Base-by-base conservation (phyloP, 2,888 invertebrate species). In the Belgica antarctica region DNA sequence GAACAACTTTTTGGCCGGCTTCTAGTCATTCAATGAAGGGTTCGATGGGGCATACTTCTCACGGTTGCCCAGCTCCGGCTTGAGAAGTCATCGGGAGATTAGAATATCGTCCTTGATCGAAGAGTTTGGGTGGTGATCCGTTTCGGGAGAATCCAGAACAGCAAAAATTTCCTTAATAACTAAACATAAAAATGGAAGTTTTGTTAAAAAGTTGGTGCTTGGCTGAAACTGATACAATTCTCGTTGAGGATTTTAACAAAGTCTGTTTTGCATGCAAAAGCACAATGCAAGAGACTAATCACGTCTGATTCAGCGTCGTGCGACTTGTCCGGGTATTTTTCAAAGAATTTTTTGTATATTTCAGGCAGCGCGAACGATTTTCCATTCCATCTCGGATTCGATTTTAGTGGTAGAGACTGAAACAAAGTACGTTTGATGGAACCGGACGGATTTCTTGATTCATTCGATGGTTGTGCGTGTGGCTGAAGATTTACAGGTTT, bases 301-400 rank as follows among this genome's bases (percentile, higher is more conserved):
- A 87, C 87, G 77, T 91, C 90, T 1, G 77, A 82, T 77, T 90
- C 90, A 1, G 90, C 89, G 72, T 82, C 81, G 76, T 91, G 90
- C 0, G 83, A 80, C n/a, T 36, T 46, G 1, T 74, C 59, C 0
- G 83, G 79, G 12, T 81, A 75, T 70, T 78, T 80, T 1, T 80
- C 79, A 57, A 85, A 79, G 22, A 87, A 76, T 62, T 84, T 81
- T 72, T 82, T 78, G 75, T 84, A 88, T 34, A 89, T 75, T 71
- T 81, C 82, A 1, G 72, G 72, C 36, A 89, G 77, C 73, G 81
- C 83, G 75, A 85, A 88, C 72, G 4, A 25, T 66, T 63, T 34
- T 71, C 36, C 46, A 28, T 57, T 25, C 41, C 28, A 59, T 31
- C 65, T 70, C 46, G 59, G 59, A 73, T 17, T 17, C 3, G 41